Evolutionary conservation across 2,888 invertebrate genomes (phyloP).

Genomic region (Leucozona laternaria): DNA sequence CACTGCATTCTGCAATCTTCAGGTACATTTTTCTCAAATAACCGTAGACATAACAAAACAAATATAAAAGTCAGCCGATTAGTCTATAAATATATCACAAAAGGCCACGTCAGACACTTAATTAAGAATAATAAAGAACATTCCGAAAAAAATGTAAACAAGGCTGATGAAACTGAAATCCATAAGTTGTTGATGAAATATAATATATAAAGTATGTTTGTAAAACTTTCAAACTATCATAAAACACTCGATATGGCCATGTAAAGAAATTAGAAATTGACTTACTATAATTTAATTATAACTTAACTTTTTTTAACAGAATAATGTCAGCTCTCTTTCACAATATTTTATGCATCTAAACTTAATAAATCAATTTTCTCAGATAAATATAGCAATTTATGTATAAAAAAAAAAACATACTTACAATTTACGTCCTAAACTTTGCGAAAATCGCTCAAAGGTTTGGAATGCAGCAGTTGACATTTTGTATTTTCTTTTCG

Average conservation of each 20-base stretch:
- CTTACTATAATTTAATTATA: not conserved
- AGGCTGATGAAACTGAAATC: constrained; percentile 3
- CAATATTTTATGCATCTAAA: not conserved
- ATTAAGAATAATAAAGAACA: constrained; percentile 38
- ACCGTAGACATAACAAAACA: not conserved
- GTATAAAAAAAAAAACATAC: constrained; percentile 73
- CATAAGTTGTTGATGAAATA: not conserved
- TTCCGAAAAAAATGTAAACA: constrained; percentile 14
- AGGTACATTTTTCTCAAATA: not conserved
- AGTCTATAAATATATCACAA: constrained; percentile 43
- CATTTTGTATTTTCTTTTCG: constrained; percentile 66
- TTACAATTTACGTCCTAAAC: constrained; percentile 82
- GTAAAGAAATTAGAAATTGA: no score
- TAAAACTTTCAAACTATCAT: not conserved
- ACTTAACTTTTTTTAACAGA: not conserved
- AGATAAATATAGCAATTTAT: not conserved
- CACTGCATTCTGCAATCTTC: no score
- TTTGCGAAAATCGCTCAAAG: constrained; percentile 80
- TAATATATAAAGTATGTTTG: not conserved
- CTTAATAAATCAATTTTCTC: not conserved
- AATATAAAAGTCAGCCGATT: constrained; percentile 5
- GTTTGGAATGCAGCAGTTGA: constrained; percentile 76
- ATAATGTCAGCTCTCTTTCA: not conserved
- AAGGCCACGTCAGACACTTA: constrained; percentile 65
- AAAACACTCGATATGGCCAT: not conserved